phyloP scores from a whole-genome alignment of 2,888 invertebrate genomes.

The Ophioninae sp. region DNA sequence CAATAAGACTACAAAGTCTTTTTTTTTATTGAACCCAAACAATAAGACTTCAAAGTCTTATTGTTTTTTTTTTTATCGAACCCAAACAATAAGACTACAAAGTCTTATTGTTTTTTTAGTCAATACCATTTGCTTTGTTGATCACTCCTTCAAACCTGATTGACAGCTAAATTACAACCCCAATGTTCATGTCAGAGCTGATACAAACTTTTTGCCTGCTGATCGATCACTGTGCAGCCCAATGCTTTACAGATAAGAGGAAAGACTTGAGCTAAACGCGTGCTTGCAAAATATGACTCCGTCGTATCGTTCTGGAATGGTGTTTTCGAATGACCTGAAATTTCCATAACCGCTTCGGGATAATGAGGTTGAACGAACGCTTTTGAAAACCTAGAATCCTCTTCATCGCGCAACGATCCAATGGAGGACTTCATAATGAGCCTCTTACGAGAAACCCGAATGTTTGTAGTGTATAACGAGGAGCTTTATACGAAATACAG shows the following conservation, averaged over 20 bases:
- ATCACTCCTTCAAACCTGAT: constrained; percentile 10
- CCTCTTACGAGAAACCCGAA: not conserved
- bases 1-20: too few relatives aligned
- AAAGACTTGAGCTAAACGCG: constrained; percentile 3
- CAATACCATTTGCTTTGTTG: not conserved
- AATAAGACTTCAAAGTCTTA: constrained; percentile 44
- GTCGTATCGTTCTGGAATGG: not conserved
- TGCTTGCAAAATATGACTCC: not conserved
- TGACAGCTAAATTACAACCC: constrained; percentile 47
- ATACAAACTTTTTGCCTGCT: constrained; percentile 17
- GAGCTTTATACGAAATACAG: not conserved
- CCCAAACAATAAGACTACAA: constrained; percentile 62
- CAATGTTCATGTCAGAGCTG: constrained; percentile 22
- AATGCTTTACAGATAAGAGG: constrained; percentile 10
- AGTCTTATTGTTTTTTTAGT: not conserved
- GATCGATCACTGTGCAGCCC: constrained; percentile 35
- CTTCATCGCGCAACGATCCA: not conserved
- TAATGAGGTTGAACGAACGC: not conserved
- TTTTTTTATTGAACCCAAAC: constrained; percentile 69
- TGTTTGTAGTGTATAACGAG: not conserved
- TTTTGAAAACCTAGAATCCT: not conserved
- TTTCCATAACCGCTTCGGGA: constrained; percentile 10
- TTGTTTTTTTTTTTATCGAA: constrained; percentile 55
- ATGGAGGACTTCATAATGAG: not conserved
- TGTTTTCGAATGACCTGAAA: constrained; percentile 11